These are phyloP conservation scores for Amphiprion percula DNA, from an alignment of 2,113 vertebrate species.

Conservation along the genomic window DNA sequence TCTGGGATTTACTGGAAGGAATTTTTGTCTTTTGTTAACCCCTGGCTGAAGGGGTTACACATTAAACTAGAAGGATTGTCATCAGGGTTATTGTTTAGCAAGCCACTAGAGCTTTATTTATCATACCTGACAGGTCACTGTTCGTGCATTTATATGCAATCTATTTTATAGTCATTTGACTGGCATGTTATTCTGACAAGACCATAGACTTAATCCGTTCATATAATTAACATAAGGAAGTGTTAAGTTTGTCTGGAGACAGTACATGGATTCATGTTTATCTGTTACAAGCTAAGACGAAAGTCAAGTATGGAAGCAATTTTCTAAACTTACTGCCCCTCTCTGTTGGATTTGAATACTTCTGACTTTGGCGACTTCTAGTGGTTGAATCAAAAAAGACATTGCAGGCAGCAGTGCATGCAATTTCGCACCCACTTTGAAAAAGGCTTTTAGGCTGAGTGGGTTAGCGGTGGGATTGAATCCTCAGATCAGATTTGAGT, in stretches of 20 bases:
- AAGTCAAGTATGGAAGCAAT: neutral
- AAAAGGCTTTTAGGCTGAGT: neutral
- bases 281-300: neutral
- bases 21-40: slow-evolving; percentile 74
- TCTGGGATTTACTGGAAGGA: slow-evolving; percentile 77
- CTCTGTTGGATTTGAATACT: neutral
- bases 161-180: slow-evolving; percentile 3
- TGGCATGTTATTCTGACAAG: neutral
- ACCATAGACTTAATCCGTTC: neutral
- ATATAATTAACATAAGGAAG: neutral
- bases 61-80: slow-evolving; percentile 48
- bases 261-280: neutral
- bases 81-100: slow-evolving; percentile 29
- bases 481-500: neutral
- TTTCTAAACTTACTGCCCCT: neutral
- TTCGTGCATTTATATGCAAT: slow-evolving; percentile 16
- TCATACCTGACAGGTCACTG: slow-evolving; percentile 30
- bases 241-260: neutral
- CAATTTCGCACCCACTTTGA: neutral
- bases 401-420: neutral
- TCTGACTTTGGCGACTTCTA: slow-evolving; percentile 28
- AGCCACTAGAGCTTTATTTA: slow-evolving; percentile 26
- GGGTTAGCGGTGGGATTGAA: neutral
- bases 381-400: neutral
- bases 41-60: slow-evolving; percentile 68